Base-by-base conservation (phyloP, 2,113 vertebrate species). In the Phrynosoma blainvillii region DNA sequence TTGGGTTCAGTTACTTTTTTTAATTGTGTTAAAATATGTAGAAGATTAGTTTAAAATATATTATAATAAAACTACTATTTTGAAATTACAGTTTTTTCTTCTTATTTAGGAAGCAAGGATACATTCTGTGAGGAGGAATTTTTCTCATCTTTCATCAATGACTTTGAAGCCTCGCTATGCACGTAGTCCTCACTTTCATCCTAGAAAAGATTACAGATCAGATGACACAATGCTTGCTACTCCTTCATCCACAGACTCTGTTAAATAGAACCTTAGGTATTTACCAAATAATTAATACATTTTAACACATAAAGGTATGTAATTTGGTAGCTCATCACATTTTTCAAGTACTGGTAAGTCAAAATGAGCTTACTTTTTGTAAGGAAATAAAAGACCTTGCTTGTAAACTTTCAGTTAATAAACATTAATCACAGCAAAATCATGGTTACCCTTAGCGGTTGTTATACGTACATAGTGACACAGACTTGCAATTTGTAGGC, bases 61-160 rank as follows among this genome's bases (percentile, higher is more conserved):
- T 54, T 82, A 21, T 66, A 88, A n/a, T 89, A 89, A 92, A 14
- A 88, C 76, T 1, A 14, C 74, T 82, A n/a, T 89, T 89, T 90
- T 90, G 79, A 93, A 90, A 82, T 74, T 90, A 85, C 89, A 92
- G 14, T 56, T 94, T 93, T 96, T 95, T 90, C 84, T 47, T 30
- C 95, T 87, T 95, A 92, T 92, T 87, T 92, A 96, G 96, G 96
- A 96, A 92, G 77, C 65, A 52, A 95, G 92, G 90, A 95, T 70
- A n/a, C 84, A 83, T 92, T 96, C 93, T 95, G 52, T 94, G 89
- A 95, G 95, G 95, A 96, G 95, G 93, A 90, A 88, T 90, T 92
- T 94, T 96, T 94, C 90, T 82, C 90, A 88, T 42, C 87, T 20
- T 89, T 93, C 88, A 0, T 92, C 93, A 90, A 36, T 93, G 92